Evolutionary conservation across 2,888 invertebrate species (phyloP).

Genomic region (Unio pictorum): DNA sequence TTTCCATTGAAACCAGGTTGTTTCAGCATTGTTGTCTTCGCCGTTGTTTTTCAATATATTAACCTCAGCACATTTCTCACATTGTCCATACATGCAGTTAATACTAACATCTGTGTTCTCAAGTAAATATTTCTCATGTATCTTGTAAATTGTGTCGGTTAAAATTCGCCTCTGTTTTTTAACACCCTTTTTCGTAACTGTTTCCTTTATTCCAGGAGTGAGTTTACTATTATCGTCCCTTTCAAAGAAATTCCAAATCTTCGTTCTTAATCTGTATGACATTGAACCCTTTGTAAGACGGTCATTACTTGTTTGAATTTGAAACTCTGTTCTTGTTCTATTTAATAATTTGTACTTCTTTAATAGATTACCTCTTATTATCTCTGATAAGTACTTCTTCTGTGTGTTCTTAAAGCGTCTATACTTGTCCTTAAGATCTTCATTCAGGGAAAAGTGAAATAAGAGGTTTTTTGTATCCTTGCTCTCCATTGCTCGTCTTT

Average conservation of each 20-base stretch:
- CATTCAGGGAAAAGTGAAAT: constrained; percentile 8
- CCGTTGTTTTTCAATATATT: background rate
- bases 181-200: constrained; percentile 4
- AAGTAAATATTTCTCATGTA: constrained; percentile 4
- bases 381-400: background rate
- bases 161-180: constrained; percentile 12
- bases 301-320: background rate
- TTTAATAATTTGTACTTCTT: constrained; percentile 1
- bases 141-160: constrained; percentile 7
- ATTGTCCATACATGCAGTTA: constrained; percentile 10
- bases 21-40: constrained; percentile 1
- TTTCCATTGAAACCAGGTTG: constrained; percentile 8
- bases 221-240: constrained; percentile 10
- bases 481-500: constrained; percentile 2
- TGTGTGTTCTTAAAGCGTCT: constrained; percentile 1
- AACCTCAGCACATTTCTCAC: constrained; percentile 5
- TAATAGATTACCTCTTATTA: background rate
- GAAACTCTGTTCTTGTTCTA: background rate
- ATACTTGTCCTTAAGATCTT: constrained; percentile 6
- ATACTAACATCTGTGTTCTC: background rate
- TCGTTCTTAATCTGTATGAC: constrained; percentile 6
- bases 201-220: constrained; percentile 6
- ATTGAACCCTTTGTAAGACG: constrained; percentile 1
- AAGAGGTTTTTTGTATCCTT: constrained; percentile 6
- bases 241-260: constrained; percentile 6